A percentile compares a stretch with the other conserved stretches of the same genome.
phyloP scores from a whole-genome alignment of 2,113 vertebrate genomes.

The Phalacrocorax pelagicus region DNA sequence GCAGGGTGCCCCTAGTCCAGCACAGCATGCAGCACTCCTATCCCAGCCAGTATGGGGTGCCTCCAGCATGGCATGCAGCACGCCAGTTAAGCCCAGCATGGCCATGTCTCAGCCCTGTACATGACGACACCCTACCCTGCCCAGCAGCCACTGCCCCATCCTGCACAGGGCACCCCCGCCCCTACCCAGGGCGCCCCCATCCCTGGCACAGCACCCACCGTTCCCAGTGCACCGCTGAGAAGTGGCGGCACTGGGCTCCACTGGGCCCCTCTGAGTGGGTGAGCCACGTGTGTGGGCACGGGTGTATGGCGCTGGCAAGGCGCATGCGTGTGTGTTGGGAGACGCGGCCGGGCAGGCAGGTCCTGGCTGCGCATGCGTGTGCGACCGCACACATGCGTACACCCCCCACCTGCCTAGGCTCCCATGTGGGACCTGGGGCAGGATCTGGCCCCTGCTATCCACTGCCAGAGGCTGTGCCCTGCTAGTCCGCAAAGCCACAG shows the following conservation, averaged over 20 bases:
- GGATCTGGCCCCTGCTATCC: not conserved
- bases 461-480: no score
- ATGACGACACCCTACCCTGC: not conserved
- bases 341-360: not conserved
- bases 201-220: not conserved
- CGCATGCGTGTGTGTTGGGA: fast-evolving
- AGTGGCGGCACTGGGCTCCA: fast-evolving
- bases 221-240: not conserved
- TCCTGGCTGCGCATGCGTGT: not conserved
- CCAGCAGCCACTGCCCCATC: not conserved
- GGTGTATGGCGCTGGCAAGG: not conserved
- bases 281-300: fast-evolving
- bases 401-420: not conserved
- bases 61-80: not conserved
- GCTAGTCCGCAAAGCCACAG: not conserved
- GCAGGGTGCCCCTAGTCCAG: not conserved
- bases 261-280: fast-evolving
- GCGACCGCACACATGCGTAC: not conserved
- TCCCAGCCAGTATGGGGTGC: not conserved
- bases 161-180: not conserved
- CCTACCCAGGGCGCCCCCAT: fast-evolving
- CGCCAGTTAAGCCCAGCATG: not conserved
- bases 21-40: not conserved
- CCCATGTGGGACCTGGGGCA: not conserved
- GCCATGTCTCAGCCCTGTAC: not conserved